Percentiles rank a stretch among this genome's conserved stretches.
phyloP scores from a whole-genome alignment of 2,888 invertebrate genomes.

The Trisateles emortualis region DNA sequence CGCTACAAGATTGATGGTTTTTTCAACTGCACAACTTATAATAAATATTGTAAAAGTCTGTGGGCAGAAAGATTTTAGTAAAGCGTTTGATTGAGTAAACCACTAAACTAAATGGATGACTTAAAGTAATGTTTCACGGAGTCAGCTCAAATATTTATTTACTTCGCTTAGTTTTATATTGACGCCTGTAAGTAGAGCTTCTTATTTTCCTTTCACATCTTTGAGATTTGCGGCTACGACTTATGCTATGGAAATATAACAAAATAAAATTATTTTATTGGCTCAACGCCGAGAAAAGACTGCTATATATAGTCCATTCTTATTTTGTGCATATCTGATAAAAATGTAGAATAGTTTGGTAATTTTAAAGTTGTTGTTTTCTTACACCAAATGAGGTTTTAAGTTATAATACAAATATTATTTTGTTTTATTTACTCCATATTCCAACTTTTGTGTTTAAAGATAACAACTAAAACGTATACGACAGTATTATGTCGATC shows the following conservation, averaged over 20 bases:
- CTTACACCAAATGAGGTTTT: no score
- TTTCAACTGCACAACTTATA: conserved; percentile 65
- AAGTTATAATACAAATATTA: no score
- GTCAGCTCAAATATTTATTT: neutral
- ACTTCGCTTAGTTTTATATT: neutral
- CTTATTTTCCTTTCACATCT: neutral
- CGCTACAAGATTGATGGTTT: conserved; percentile 67
- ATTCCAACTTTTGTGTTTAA: neutral
- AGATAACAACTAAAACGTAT: conserved; percentile 42
- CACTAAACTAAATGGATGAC: neutral
- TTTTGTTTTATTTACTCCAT: neutral
- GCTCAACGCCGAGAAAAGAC: neutral
- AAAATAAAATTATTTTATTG: neutral
- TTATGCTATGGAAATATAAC: neutral
- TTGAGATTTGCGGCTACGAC: neutral
- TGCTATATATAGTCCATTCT: neutral
- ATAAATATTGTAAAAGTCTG: conserved; percentile 62
- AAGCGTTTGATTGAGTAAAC: conserved; percentile 9
- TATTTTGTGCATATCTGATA: neutral
- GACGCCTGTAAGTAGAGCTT: neutral
- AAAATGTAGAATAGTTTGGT: neutral
- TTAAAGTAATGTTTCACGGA: neutral
- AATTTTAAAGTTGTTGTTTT: no score
- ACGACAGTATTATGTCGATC: conserved; percentile 63
- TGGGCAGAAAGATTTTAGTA: conserved; percentile 7